Evolutionary conservation across 2,113 vertebrate genomes (phyloP).

Genomic region (Antidorcas marsupialis): DNA sequence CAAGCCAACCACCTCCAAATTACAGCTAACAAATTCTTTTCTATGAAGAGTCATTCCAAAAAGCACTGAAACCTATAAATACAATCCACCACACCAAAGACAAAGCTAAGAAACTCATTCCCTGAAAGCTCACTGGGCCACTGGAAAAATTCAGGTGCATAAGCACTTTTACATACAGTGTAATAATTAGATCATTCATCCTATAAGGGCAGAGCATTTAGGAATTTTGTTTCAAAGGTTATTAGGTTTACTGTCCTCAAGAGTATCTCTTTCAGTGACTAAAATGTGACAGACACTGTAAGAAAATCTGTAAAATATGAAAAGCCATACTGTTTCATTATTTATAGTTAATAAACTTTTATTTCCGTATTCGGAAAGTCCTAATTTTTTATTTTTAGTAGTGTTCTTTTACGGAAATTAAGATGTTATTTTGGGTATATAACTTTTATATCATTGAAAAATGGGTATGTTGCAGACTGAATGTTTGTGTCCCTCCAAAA

Average conservation of each 20-base stretch:
- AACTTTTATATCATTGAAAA: not conserved
- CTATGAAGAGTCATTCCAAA: not conserved
- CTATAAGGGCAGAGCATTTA: not conserved
- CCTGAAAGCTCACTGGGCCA: conserved; percentile 1
- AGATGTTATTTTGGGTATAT: not conserved
- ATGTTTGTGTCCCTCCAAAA: not conserved
- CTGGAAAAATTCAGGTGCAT: not conserved
- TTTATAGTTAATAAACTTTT: not conserved
- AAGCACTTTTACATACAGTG: not conserved
- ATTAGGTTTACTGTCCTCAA: not conserved
- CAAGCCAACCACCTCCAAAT: not conserved
- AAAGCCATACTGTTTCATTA: not conserved
- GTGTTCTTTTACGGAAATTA: not conserved
- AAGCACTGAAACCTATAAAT: not conserved
- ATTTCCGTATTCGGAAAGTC: not conserved
- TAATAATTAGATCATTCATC: not conserved
- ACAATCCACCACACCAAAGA: not conserved
- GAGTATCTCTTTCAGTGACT: not conserved
- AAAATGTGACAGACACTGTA: not conserved
- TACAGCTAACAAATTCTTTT: not conserved
- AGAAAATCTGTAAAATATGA: not conserved
- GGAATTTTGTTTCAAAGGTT: not conserved
- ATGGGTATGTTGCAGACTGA: not conserved
- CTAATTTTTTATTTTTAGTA: not conserved
- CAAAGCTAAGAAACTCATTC: not conserved